Percentiles rank a stretch among this genome's conserved stretches.
Evolutionary conservation across 2,797 vertebrate genomes (phyloP).

Genomic region (Anguilla obscura): DNA sequence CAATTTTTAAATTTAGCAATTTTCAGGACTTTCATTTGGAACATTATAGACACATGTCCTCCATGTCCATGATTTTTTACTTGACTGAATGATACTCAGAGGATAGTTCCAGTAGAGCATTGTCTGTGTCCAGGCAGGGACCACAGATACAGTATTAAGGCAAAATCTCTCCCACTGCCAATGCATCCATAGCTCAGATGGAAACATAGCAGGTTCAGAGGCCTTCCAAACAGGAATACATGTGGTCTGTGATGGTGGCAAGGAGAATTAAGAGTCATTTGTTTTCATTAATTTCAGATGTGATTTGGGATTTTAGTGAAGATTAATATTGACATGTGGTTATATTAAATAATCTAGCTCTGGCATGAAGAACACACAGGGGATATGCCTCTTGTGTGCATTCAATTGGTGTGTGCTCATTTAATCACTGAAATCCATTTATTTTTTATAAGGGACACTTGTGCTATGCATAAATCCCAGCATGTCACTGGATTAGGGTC

Average conservation of each 20-base stretch:
- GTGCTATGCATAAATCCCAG: constrained; percentile 23
- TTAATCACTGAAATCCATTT: constrained; percentile 41
- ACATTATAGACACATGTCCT: neutral
- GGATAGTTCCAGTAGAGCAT: neutral
- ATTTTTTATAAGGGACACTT: constrained; percentile 35
- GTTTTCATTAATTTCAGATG: neutral
- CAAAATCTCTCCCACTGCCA: neutral
- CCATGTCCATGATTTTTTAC: neutral
- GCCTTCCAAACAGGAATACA: neutral
- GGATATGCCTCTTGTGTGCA: constrained; percentile 5
- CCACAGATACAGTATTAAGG: neutral
- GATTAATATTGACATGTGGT: constrained; percentile 1
- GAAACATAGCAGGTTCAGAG: neutral
- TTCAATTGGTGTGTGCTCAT: constrained; percentile 8
- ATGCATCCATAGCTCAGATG: neutral
- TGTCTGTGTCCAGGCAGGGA: neutral
- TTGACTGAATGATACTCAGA: neutral
- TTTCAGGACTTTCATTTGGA: neutral
- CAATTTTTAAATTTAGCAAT: neutral
- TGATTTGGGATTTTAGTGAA: neutral
- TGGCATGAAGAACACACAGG: neutral
- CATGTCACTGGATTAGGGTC: constrained; percentile 27
- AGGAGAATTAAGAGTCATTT: neutral
- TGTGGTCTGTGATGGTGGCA: neutral
- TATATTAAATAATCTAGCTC: constrained; percentile 24